These are phyloP conservation scores for Isaurus tuberculatus DNA, from an alignment of 92 coral and sea anemone genomes.

Conservation along the genomic window DNA sequence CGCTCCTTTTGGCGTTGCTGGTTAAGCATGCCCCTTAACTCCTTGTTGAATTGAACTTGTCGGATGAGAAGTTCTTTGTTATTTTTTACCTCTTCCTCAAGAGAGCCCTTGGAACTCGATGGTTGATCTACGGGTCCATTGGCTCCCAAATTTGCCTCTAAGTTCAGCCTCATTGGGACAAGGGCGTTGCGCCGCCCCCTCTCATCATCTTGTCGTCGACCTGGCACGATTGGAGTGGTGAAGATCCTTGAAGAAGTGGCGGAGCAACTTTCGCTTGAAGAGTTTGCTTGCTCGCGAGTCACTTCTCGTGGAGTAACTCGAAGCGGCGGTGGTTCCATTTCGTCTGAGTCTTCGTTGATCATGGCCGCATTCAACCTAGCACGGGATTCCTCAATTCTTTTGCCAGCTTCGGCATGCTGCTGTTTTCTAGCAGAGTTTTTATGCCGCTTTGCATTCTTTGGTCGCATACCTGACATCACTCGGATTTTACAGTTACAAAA, in stretches of 20 bases:
- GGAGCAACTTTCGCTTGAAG: not conserved
- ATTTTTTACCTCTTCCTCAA: not conserved
- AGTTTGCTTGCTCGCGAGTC: constrained; percentile 2
- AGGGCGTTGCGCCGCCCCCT: not conserved
- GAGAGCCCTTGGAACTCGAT: not conserved
- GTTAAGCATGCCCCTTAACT: not conserved
- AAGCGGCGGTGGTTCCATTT: not conserved
- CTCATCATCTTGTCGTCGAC: not conserved
- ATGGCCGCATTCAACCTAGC: constrained; percentile 9
- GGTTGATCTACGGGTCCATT: not conserved
- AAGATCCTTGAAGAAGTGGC: not conserved
- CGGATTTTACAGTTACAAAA: not conserved
- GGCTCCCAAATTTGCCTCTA: not conserved
- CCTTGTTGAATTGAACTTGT: constrained; percentile 12
- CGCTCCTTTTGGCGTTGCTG: constrained; percentile 9
- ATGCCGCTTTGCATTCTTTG: constrained; percentile 11
- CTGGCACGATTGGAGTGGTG: not conserved
- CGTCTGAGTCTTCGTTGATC: not conserved
- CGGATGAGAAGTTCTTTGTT: not conserved
- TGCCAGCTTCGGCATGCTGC: constrained; percentile 10
- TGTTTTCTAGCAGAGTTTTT: constrained; percentile 7
- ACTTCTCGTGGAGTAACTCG: not conserved
- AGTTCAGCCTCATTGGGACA: constrained; percentile 2
- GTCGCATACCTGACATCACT: constrained; percentile 13
- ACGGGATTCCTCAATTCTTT: constrained; percentile 3